phyloP scores from a whole-genome alignment of 2,888 invertebrate species.

The Tromatobia lineatoria region DNA sequence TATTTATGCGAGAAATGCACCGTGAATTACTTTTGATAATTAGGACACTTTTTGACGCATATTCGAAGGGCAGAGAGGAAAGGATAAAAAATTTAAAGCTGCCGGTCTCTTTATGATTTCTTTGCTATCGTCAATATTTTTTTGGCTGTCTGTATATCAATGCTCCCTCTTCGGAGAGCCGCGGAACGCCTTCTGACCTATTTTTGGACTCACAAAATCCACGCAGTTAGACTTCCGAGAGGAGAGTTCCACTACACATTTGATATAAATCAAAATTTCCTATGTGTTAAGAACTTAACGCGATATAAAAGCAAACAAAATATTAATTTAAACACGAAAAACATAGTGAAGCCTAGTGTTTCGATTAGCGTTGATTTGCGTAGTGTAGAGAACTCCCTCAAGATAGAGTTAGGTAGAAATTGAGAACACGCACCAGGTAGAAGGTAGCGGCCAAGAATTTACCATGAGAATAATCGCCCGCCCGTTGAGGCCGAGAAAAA shows the following conservation, averaged over 20 bases:
- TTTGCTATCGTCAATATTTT: not conserved
- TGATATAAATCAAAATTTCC: too few species aligned
- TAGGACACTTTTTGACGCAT: not conserved
- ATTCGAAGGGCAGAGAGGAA: not conserved
- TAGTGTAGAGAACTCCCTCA: not conserved
- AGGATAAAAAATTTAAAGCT: not conserved
- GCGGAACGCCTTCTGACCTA: not conserved
- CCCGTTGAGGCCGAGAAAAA: not conserved
- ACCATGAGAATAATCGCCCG: not conserved
- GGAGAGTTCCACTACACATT: too few species aligned
- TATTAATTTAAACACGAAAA: too few species aligned
- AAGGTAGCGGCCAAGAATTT: not conserved
- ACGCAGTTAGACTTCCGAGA: slow-evolving; percentile 1
- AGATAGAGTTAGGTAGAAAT: not conserved
- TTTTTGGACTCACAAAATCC: not conserved
- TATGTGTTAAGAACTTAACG: too few species aligned
- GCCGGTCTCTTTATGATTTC: not conserved
- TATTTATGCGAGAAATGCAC: not conserved
- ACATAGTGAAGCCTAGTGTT: not conserved
- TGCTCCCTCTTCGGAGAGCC: not conserved
- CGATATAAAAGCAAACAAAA: too few species aligned
- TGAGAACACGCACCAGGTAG: not conserved
- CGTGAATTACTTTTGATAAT: not conserved
- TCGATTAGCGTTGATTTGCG: not conserved
- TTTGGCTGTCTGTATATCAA: not conserved